phyloP scores from a whole-genome alignment of 2,797 vertebrate genomes.

The Furcifer pardalis region DNA sequence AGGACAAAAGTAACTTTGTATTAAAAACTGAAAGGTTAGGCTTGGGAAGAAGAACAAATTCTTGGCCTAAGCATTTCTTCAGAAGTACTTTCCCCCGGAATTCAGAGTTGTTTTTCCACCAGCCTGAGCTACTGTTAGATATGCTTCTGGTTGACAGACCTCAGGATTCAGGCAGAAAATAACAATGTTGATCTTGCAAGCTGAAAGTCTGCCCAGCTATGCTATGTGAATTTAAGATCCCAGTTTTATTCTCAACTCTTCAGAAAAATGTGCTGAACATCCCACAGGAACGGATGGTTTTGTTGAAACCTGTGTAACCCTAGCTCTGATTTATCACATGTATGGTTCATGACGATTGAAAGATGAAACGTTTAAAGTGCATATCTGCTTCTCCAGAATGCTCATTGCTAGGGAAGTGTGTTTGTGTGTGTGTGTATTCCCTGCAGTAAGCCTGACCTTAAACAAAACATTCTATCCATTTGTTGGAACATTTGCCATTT shows the following conservation, averaged over 20 bases:
- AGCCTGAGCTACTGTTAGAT: neutral
- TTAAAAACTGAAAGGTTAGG: neutral
- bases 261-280: neutral
- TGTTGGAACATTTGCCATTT: conserved; percentile 1
- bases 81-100: neutral
- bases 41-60: neutral
- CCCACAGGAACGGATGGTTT: neutral
- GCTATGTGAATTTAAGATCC: neutral
- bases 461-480: conserved; percentile 13
- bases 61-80: neutral
- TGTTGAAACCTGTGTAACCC: neutral
- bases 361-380: conserved; percentile 10
- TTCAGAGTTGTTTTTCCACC: neutral
- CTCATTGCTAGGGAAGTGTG: too few species aligned
- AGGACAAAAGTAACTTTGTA: neutral
- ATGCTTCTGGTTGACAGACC: neutral
- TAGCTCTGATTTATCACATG: neutral
- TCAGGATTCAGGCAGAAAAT: neutral
- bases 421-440: neutral
- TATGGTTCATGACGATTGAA: neutral
- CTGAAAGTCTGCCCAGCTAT: neutral
- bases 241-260: neutral
- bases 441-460: neutral
- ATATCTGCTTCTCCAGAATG: neutral
- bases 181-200: neutral